A percentile compares a stretch with the other conserved stretches of the same genome.
Evolutionary conservation across 2,888 invertebrate genomes (phyloP).

Genomic region (Polymixis flavicincta): DNA sequence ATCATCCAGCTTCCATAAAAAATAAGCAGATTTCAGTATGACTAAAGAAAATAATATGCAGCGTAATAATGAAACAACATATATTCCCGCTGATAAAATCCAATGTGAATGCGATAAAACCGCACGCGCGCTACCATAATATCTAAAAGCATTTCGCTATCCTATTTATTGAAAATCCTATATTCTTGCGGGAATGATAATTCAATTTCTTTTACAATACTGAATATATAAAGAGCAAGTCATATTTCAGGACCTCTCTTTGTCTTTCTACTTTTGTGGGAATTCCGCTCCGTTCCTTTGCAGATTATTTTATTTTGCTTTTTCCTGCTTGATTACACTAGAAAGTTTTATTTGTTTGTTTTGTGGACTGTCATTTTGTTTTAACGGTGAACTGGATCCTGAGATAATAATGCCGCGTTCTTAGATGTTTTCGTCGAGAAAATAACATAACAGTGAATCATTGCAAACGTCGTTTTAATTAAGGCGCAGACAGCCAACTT

Average conservation of each 20-base stretch:
- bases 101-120: constrained; percentile 59
- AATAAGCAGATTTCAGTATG: constrained; percentile 42
- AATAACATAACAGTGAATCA: background rate
- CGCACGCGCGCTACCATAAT: constrained; percentile 54
- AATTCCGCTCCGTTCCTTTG: constrained; percentile 50
- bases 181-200: constrained; percentile 63
- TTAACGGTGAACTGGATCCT: constrained; percentile 24
- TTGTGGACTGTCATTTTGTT: constrained; percentile 34
- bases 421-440: background rate
- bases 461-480: background rate
- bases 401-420: constrained; percentile 19
- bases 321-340: constrained; percentile 60
- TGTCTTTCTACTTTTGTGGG: constrained; percentile 55
- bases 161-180: constrained; percentile 62
- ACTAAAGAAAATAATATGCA: constrained; percentile 52
- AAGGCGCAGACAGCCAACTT: no score
- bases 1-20: constrained; percentile 26
- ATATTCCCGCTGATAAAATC: constrained; percentile 50
- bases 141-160: constrained; percentile 59
- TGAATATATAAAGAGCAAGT: constrained; percentile 63
- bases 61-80: constrained; percentile 60
- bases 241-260: constrained; percentile 60
- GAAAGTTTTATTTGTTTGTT: constrained; percentile 57
- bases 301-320: constrained; percentile 58
- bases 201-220: constrained; percentile 63